Conservation (phyloP, 2,888 invertebrate species). For the Stictocephala bisonia region DNA sequence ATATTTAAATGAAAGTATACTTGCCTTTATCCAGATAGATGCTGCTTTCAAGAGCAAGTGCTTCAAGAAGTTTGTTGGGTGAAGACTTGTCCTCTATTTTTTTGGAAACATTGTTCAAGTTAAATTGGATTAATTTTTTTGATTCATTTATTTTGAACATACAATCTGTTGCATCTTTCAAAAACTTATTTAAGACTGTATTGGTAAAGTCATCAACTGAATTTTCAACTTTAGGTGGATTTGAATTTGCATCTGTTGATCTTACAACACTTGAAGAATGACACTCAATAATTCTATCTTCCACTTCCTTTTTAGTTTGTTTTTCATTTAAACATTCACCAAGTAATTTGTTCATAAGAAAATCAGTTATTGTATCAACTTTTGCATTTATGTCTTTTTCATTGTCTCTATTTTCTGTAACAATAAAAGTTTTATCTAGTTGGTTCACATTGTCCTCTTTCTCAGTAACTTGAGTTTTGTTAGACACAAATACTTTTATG, state of each 20-base stretch:
- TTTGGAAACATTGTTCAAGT: background rate
- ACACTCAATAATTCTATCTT: background rate
- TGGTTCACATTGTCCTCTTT: background rate
- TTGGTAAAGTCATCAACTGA: constrained; percentile 37
- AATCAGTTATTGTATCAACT: constrained; percentile 52
- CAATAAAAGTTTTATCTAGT: constrained; percentile 14
- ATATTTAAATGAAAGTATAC: background rate
- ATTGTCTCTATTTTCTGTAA: background rate
- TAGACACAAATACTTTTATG: constrained; percentile 20
- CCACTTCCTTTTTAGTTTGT: background rate
- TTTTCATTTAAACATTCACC: constrained; percentile 31
- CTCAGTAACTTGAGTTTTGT: constrained; percentile 1
- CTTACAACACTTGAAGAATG: background rate
- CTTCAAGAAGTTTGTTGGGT: constrained; percentile 25
- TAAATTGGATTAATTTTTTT: background rate
- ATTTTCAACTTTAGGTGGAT: background rate
- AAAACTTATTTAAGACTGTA: constrained; percentile 34
- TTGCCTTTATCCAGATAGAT: background rate
- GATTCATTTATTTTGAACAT: constrained; percentile 39
- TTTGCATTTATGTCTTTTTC: constrained; percentile 13
- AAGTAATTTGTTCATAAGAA: constrained; percentile 47
- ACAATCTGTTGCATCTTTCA: constrained; percentile 47
- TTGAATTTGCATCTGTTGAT: background rate
- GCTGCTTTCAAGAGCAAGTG: constrained; percentile 7
- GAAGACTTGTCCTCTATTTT: background rate